Conservation (phyloP, 2,113 vertebrate species). For the Neopipo cinnamomea region DNA sequence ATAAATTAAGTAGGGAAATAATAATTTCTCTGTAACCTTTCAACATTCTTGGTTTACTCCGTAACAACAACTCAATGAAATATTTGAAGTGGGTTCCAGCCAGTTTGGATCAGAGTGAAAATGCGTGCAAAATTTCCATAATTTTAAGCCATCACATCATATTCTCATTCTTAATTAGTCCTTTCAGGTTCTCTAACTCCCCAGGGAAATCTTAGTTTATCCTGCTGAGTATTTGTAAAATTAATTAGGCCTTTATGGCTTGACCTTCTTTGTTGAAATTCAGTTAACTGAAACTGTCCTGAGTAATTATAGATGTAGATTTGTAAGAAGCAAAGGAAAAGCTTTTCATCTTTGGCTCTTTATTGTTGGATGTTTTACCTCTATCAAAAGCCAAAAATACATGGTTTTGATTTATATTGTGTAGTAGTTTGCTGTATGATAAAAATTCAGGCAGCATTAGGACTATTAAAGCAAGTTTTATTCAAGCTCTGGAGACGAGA, state of each 20-base stretch:
- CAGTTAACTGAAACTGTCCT: background rate
- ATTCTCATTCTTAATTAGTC: conserved; percentile 1
- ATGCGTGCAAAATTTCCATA: background rate
- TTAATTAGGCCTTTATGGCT: conserved; percentile 16
- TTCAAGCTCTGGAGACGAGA: background rate
- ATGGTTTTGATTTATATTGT: background rate
- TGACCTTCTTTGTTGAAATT: conserved; percentile 23
- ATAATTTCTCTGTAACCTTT: background rate
- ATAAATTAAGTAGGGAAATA: background rate
- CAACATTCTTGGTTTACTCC: background rate
- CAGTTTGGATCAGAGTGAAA: background rate
- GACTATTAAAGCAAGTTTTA: background rate
- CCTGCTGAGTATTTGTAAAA: conserved; percentile 25
- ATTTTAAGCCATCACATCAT: background rate
- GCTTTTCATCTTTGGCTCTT: background rate
- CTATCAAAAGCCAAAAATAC: background rate
- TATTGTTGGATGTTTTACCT: background rate
- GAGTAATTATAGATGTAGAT: conserved; percentile 23
- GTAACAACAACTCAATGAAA: background rate
- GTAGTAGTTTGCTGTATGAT: background rate
- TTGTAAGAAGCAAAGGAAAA: background rate
- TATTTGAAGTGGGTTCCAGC: background rate
- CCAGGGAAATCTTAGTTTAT: background rate
- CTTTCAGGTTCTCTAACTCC: background rate
- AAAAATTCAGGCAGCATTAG: background rate